Percentiles rank a stretch among this genome's conserved stretches.
These are phyloP conservation scores for Cynodonichthys magdalenae DNA, from an alignment of 2,797 vertebrate species.

Conservation along the genomic window DNA sequence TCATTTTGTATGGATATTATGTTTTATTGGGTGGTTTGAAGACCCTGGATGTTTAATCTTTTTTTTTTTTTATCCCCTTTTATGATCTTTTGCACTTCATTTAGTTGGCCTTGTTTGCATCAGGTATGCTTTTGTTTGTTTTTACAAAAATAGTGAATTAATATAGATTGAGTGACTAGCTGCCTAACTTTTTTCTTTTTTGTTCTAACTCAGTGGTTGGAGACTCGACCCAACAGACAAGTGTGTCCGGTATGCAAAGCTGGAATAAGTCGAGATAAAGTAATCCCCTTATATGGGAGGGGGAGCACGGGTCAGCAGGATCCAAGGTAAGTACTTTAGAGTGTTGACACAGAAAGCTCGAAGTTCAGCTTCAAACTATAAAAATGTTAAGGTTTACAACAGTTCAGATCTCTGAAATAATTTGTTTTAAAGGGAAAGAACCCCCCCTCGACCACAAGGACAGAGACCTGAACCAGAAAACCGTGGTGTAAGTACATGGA, in stretches of 20 bases:
- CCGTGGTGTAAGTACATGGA: constrained; percentile 87
- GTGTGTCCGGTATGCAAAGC: constrained; percentile 99
- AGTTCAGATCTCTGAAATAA: not conserved
- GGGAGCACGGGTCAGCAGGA: constrained; percentile 97
- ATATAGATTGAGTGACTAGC: not conserved
- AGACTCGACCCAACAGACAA: constrained; percentile 96
- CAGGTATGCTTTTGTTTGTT: constrained; percentile 84
- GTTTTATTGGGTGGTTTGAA: not conserved
- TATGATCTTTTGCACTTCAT: not conserved
- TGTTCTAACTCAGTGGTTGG: constrained; percentile 87
- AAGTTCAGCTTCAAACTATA: not conserved
- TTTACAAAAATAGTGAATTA: not conserved
- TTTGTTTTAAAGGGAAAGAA: constrained; percentile 89
- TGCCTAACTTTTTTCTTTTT: not conserved
- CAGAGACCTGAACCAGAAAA: constrained; percentile 99
- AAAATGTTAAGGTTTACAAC: not conserved
- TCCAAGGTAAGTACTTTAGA: constrained; percentile 84
- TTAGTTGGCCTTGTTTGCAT: constrained; percentile 98
- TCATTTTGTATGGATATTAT: not conserved
- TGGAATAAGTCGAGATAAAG: constrained; percentile 97
- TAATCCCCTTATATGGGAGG: constrained; percentile 95
- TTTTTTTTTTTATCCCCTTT: constrained; percentile 26
- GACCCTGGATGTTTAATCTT: constrained; percentile 25
- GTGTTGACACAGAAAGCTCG: not conserved
- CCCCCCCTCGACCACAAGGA: constrained; percentile 96